phyloP scores from a whole-genome alignment of 2,888 invertebrate genomes.

The Gisinianus flammeolus region DNA sequence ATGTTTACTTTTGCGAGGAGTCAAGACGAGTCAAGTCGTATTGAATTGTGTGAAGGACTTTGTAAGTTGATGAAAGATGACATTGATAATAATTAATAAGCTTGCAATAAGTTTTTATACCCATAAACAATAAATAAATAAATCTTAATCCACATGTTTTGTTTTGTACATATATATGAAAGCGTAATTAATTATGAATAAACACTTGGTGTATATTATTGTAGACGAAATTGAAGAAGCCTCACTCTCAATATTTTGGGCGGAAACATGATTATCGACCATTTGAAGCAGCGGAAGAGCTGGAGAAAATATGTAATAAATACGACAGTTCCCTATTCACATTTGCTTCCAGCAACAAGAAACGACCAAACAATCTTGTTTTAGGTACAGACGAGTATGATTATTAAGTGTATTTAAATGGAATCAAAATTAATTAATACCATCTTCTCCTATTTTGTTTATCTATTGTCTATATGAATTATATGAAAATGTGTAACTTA shows the following conservation, averaged over 20 bases:
- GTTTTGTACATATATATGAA: not conserved
- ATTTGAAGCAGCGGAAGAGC: slow-evolving; percentile 85
- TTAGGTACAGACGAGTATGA: slow-evolving; percentile 67
- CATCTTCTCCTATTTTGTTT: too few relatives aligned
- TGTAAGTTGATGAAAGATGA: slow-evolving; percentile 62
- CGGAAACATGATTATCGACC: slow-evolving; percentile 88
- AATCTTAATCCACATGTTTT: not conserved
- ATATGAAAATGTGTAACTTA: too few relatives aligned
- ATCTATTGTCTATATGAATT: too few relatives aligned
- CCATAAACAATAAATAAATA: not conserved
- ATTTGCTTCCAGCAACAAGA: slow-evolving; percentile 91
- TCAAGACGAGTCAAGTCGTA: slow-evolving; percentile 75
- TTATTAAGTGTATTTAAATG: not conserved
- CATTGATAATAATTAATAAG: too few relatives aligned
- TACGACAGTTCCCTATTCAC: slow-evolving; percentile 88
- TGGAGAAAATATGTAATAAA: slow-evolving; percentile 76
- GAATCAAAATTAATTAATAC: too few relatives aligned
- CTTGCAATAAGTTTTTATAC: not conserved
- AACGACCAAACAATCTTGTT: slow-evolving; percentile 89
- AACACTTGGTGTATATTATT: slow-evolving; percentile 13
- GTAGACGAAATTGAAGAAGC: slow-evolving; percentile 81
- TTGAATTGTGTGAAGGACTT: slow-evolving; percentile 82
- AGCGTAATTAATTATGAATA: too few relatives aligned
- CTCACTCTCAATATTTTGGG: slow-evolving; percentile 75
- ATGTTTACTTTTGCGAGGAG: slow-evolving; percentile 83